Percentiles rank a stretch among this genome's conserved stretches.
Conservation (phyloP, 1,140 invertebrate genomes). For the Sitophilus oryzae region DNA sequence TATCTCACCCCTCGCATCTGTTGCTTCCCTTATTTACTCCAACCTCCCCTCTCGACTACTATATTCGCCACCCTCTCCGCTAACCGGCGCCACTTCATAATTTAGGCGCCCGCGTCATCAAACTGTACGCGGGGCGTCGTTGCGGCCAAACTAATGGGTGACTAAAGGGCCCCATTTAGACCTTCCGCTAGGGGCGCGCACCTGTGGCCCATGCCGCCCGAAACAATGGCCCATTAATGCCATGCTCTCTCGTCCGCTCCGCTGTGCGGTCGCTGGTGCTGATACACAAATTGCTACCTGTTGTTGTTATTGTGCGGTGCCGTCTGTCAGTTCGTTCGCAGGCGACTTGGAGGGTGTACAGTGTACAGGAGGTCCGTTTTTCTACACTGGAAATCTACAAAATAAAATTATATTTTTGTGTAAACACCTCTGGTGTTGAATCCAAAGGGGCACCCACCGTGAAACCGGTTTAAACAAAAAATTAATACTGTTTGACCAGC, state of each 20-base stretch:
- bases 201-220: neutral
- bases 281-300: neutral
- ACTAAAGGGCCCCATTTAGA: neutral
- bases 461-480: too few species aligned
- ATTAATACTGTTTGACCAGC: too few species aligned
- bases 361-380: too few species aligned
- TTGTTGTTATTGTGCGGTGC: too few species aligned
- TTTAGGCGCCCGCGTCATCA: too few species aligned
- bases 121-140: too few species aligned
- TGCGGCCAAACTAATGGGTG: neutral
- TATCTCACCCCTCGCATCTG: neutral
- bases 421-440: too few species aligned
- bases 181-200: neutral
- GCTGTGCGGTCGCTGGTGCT: neutral
- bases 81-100: neutral
- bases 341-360: neutral
- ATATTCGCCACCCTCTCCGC: neutral
- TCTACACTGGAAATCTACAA: too few species aligned
- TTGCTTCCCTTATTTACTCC: neutral
- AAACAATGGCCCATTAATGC: neutral
- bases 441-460: too few species aligned
- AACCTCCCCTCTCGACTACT: neutral
- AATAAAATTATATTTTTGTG: too few species aligned
- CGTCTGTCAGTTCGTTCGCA: neutral
- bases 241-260: too few species aligned